These are phyloP conservation scores for Lagenorhynchus albirostris DNA, from an alignment of 2,113 vertebrate species.

Conservation along the genomic window DNA sequence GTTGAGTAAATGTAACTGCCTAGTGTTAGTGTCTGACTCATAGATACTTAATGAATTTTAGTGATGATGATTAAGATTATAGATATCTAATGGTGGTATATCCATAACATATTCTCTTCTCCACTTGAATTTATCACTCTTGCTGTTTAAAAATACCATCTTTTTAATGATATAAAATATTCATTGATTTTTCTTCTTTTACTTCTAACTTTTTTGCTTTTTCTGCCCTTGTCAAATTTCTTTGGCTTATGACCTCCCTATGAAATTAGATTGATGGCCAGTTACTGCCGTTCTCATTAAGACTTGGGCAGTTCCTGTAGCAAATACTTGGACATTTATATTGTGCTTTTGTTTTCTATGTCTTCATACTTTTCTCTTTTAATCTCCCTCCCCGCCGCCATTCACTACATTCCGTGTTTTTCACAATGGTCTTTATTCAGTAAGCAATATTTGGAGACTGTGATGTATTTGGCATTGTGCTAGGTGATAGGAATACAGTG, in stretches of 20 bases:
- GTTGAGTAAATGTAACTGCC: not conserved
- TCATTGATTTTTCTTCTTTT: not conserved
- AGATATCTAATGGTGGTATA: not conserved
- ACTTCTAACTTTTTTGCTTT: not conserved
- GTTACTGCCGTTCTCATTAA: not conserved
- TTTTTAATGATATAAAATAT: not conserved
- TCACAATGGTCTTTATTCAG: not conserved
- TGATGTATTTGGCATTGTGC: not conserved
- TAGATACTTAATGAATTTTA: not conserved
- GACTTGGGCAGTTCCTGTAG: not conserved
- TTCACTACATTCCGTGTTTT: not conserved
- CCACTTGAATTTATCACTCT: not conserved
- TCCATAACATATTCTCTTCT: not conserved
- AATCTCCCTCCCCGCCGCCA: accelerated
- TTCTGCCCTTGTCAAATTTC: not conserved
- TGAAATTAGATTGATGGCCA: not conserved
- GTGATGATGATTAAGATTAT: not conserved
- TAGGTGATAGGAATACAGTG: not conserved
- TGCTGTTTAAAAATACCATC: not conserved
- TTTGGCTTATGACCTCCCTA: not conserved
- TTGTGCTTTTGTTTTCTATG: not conserved
- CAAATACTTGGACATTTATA: not conserved
- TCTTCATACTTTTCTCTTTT: not conserved
- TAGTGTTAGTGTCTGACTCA: not conserved
- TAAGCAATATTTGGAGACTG: not conserved